Base-by-base conservation (phyloP, 2,797 vertebrate genomes). In the Macroramphosus scolopax region DNA sequence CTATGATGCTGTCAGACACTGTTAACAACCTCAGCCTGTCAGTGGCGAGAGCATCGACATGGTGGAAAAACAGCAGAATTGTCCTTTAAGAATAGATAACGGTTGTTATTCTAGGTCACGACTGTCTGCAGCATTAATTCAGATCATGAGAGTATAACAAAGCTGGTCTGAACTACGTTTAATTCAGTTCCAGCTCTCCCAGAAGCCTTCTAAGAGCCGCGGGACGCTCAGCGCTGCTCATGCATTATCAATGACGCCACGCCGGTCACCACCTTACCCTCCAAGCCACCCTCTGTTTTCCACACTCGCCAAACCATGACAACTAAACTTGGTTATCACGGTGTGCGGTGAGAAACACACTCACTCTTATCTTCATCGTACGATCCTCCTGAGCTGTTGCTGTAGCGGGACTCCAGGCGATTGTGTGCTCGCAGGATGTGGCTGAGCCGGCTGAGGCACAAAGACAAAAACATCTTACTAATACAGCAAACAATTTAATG, bases 291-390 rank as follows among this genome's bases (percentile, higher is more conserved):
- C 50, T 36, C 34, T 44, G 28, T 64, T 56, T 55, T 51, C 18
- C 44, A 48, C 53, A 50, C 48, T 64, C 38, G 52, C 11, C 25
- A 67, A 58, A 58, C 53, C 34, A 22, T 51, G 33, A 62, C 14
- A 40, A 42, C n/a, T n/a, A n/a, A n/a, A n/a, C n/a, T n/a, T 24
- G 33, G 37, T 25, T 45, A 16, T 55, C 1, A 35, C 8, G 5
- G 3, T 34, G 44, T 43, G 51, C 26, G 24, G 24, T 8, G 26
- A 55, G n/a, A 59, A 58, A 58, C 72, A 25, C 40, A 91, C 95
- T 93, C 81, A 98, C 96, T 92, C 87, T 95, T 99, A 53, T 98
- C 96, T 67, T 98, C 96, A 50, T 99, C 96, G 0, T 97, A 98
- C 1, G 96, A 99, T 52, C 96, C 95, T 72, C 96, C 96, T 0